Base-by-base conservation (phyloP, 2,113 vertebrate genomes). In the Chaetura pelagica region DNA sequence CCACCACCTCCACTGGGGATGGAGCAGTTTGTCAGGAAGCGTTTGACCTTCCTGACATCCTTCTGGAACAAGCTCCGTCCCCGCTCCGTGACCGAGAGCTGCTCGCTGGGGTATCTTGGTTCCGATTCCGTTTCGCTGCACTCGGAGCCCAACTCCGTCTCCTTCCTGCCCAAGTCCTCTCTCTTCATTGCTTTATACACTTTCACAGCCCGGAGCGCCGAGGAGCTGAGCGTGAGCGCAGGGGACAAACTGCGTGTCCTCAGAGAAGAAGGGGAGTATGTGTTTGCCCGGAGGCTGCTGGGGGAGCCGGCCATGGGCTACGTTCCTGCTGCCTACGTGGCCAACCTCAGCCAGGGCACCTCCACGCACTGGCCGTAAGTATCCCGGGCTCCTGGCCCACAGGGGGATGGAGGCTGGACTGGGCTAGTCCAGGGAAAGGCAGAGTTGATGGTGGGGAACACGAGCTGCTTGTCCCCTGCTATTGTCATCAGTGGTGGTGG, bases 11-110 rank as follows among this genome's bases (percentile, higher is more conserved):
- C 2, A 0, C 27, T 12, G 3, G 46, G 35, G 32, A 99, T 99
- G 99, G 99, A 99, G 97, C 96, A 95, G 63, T 99, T 99, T 91
- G 98, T 99, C 49, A 98, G 99, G 89, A 97, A 97, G 88, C 98
- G 98, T 42, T 88, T 99, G 97, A 97, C 98, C 34, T 99, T 99
- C 90, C 74, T 98, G 14, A 91, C 69, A 10, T 97, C 96, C 34
- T 97, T 99, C 66, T 99, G 99, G 99, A 98, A 99, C 97, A 98
- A 98, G 94, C 97, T 99, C n/a, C 98, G 99, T 98, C 98, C 99
- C 5, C 98, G 97, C 5, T 40, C 97, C 3, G 74, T 97, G 95
- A 16, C 81, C 29, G 77, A 94, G 35, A 84, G 88, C 63, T 74
- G 86, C 89, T 88, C 90, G 7, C 71, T 93, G 64, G 82, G 77